A percentile compares a stretch with the other conserved stretches of the same genome.
Evolutionary conservation across 2,888 invertebrate species (phyloP).

Genomic region (Agrotis segetum): DNA sequence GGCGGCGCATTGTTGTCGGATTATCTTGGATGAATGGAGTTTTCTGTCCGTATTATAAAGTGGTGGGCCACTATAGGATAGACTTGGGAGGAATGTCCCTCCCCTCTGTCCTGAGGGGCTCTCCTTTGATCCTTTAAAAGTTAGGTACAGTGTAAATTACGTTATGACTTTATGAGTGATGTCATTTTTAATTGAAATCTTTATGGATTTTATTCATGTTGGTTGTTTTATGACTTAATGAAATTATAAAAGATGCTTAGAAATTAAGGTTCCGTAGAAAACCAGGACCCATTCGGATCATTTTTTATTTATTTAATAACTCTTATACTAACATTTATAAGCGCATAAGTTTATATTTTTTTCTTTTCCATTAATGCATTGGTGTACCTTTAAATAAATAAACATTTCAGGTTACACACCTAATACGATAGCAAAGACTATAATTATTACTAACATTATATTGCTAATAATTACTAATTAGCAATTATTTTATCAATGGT

Average conservation of each 20-base stretch:
- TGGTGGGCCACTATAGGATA: conserved; percentile 18
- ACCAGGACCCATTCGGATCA: background rate
- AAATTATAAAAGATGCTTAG: background rate
- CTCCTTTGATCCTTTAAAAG: background rate
- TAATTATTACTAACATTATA: too few species aligned
- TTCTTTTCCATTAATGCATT: too few species aligned
- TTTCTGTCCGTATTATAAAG: conserved; percentile 21
- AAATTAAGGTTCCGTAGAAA: background rate
- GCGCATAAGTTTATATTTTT: too few species aligned
- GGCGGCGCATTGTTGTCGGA: conserved; percentile 33
- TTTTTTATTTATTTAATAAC: too few species aligned
- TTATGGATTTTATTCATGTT: too few species aligned
- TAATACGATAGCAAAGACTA: too few species aligned
- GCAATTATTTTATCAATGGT: too few species aligned
- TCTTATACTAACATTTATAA: too few species aligned
- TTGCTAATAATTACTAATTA: too few species aligned
- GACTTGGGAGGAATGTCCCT: conserved; percentile 15
- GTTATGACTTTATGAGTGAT: too few species aligned
- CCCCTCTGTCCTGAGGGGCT: background rate
- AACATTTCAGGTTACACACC: too few species aligned
- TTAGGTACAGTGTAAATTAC: background rate
- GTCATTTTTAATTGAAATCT: background rate
- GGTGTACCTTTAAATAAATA: too few species aligned
- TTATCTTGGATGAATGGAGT: conserved; percentile 44
- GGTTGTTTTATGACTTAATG: background rate